Evolutionary conservation across 1,140 invertebrate genomes (phyloP), one percentile per base, ranked within the genome.

Genomic region (Heliconius melpomene): DNA sequence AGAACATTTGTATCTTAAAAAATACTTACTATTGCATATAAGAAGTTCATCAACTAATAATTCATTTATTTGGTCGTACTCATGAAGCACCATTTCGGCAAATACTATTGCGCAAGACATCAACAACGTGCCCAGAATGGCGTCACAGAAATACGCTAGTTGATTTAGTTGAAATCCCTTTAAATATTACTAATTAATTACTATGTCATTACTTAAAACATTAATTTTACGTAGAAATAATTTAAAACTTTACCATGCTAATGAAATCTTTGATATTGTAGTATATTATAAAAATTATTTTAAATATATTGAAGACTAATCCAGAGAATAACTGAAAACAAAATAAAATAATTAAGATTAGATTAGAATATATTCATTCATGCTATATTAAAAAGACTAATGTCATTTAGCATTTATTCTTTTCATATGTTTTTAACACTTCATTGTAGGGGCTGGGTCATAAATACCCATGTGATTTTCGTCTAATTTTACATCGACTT

Each of bases 161-260:
- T 74, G 73, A 50, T 26, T 29, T 36, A 29, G 16, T 32, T 74
- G 73, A 52, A 50, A 74, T 74, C 73, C 73, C 73, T 74, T 7
- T 52, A 74, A 26, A 29, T 29, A 29, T 66, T 26, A 11, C 20
- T n/a, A 20, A 54, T 18, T 54, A 20, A 54, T 20, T 23, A n/a
- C 20, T 57, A 9, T 23, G n/a, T 57, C n/a, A 57, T 23, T 20
- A 7, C 2, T 23, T 57, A 9, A 9, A 23, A 23, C 8, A 66
- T 66, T 11, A 26, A 13, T 23, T 26, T 66, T 13, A 29, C 11
- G 26, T 66, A 5, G 2, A 13, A 5, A 66, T 26, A 29, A 2
- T 66, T 66, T 66, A 66, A 11, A 66, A 66, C 5, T 6, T 66
- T 54, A 74, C 73, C 40, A 26, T 20, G 7, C 1, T 32, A 13